Percentiles rank a stretch among this genome's conserved stretches.
These are phyloP conservation scores for Podarcis raffonei DNA, from an alignment of 2,113 vertebrate species.

Conservation along the genomic window DNA sequence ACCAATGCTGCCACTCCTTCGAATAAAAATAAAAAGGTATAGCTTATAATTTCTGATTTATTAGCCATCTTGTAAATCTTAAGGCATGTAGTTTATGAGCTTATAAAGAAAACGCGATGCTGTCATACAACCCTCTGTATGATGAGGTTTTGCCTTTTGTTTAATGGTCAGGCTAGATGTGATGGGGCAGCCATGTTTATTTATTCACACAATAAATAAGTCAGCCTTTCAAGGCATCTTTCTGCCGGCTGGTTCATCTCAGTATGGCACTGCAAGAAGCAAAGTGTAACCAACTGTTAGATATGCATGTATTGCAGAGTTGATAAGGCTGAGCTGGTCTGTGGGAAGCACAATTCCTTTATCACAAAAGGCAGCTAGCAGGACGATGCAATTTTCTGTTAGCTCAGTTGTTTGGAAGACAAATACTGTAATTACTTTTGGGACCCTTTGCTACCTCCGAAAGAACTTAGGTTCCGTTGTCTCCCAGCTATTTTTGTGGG, in stretches of 20 bases:
- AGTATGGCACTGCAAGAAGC: not conserved
- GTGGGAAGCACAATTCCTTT: slow-evolving; percentile 8
- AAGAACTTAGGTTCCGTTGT: slow-evolving; percentile 3
- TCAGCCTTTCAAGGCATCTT: not conserved
- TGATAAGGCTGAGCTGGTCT: slow-evolving; percentile 20
- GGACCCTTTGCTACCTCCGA: slow-evolving; percentile 3
- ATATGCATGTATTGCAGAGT: not conserved
- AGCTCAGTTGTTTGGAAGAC: slow-evolving; percentile 29
- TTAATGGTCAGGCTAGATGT: not conserved
- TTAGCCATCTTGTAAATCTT: not conserved
- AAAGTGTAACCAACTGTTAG: slow-evolving; percentile 4
- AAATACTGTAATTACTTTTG: slow-evolving; percentile 36
- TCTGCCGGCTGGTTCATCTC: not conserved
- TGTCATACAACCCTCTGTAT: not conserved
- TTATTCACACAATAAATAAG: not conserved
- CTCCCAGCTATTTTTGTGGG: not conserved
- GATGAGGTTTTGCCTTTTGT: not conserved
- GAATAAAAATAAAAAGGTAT: not conserved
- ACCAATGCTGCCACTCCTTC: not conserved
- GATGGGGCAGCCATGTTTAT: not conserved
- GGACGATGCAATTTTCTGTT: slow-evolving; percentile 27
- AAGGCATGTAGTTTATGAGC: not conserved
- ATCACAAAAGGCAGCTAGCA: slow-evolving; percentile 21
- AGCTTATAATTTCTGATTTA: not conserved
- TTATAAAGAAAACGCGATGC: not conserved